Evolutionary conservation across 2,888 invertebrate species (phyloP), one percentile per base, ranked within the genome.

Genomic region (Pseudococcus longispinus): DNA sequence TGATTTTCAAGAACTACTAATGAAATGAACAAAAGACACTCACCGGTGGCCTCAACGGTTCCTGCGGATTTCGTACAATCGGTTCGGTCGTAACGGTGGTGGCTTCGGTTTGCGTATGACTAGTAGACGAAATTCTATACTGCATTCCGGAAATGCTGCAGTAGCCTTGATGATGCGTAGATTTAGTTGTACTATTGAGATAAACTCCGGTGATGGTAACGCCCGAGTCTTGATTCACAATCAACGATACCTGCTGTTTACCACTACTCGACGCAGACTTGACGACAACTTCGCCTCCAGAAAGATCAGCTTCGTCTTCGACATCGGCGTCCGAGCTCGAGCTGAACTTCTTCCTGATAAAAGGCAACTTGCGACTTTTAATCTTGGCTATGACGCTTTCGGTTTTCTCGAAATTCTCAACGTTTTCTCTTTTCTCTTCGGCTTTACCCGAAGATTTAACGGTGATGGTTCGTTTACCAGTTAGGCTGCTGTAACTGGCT

Each of bases 121-220:
- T 96, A 85, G 96, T 96, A 83, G 96, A 95, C 89, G 96, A 96
- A 89, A 96, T 96, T 89, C 96, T 93, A 91, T 96, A 96, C 91
- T 96, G 96, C 95, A 96, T 94, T 82, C 95, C 95, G 44, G 94
- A 94, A 89, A 95, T 96, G 89, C 95, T 96, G 91, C 96, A 96
- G 90, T 94, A 96, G 44, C 96, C 95, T 91, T 95, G 95, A 90
- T 95, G 95, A 90, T 94, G 94, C 89, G 95, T 96, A 51, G 94
- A 93, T 87, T 94, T 92, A 2, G 94, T 94, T 32, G 95, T 94
- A 89, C 94, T 93, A 90, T 94, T 94, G 84, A 94, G 94, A 91
- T 96, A 96, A 88, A 96, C 95, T 20, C 96, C 96, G 4, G 96
- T 96, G 89, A 96, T 96, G 46, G 96, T 96, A 37, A 96, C 95